Percentiles rank a stretch among this genome's conserved stretches.
Conservation (phyloP, 2,797 vertebrate species). For the Epinephelus awoara region DNA sequence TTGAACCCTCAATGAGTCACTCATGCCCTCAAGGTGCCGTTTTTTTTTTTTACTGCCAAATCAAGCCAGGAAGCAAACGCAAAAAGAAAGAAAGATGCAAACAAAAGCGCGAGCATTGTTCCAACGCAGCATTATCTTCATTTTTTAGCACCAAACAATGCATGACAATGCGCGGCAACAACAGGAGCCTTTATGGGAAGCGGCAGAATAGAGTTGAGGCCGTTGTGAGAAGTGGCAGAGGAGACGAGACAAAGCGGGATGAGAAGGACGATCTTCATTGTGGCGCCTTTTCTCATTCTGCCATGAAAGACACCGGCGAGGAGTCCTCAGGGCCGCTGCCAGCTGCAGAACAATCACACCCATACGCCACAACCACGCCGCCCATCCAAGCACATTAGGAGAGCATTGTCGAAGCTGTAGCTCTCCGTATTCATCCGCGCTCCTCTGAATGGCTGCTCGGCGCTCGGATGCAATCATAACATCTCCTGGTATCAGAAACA, state of each 20-base stretch:
- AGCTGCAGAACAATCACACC: conserved; percentile 76
- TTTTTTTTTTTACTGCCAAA: conserved; percentile 23
- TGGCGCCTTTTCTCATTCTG: conserved; percentile 68
- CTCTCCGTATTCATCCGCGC: conserved; percentile 51
- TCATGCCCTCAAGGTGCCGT: conserved; percentile 29
- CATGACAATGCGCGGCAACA: conserved; percentile 74
- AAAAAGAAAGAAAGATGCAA: conserved; percentile 43
- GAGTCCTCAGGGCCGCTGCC: conserved; percentile 77
- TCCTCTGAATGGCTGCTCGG: conserved; percentile 43
- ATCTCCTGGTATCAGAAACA: conserved; percentile 62
- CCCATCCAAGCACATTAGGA: conserved; percentile 69
- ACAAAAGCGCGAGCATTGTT: conserved; percentile 66
- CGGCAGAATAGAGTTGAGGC: conserved; percentile 75
- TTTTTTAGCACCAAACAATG: conserved; percentile 74
- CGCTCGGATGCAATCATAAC: conserved; percentile 59
- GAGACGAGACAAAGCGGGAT: conserved; percentile 76
- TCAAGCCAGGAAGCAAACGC: conserved; percentile 27
- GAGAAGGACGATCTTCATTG: conserved; percentile 76
- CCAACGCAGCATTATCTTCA: conserved; percentile 74
- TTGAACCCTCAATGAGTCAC: conserved; percentile 22
- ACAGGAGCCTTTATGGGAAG: conserved; percentile 68
- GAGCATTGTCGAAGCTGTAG: conserved; percentile 62
- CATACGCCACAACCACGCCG: conserved; percentile 51
- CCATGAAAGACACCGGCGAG: conserved; percentile 74
- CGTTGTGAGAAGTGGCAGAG: conserved; percentile 74